Conservation (phyloP, 1,140 invertebrate species). For the Philotrypesis tridentata region DNA sequence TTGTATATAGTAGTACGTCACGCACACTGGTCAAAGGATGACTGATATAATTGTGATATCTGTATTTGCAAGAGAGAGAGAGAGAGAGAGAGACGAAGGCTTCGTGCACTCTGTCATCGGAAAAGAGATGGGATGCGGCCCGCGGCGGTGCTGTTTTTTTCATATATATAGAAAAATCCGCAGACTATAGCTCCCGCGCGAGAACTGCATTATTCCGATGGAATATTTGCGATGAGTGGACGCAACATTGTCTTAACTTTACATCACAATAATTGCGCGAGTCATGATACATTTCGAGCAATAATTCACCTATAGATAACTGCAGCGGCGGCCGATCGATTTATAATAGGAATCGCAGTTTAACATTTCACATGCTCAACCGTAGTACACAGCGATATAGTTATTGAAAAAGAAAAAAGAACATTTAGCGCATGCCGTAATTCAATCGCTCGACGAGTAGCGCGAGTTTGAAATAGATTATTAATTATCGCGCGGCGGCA, state of each 20-base stretch:
- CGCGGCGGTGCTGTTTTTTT: too few species aligned
- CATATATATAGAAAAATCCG: background rate
- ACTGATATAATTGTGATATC: constrained; percentile 26
- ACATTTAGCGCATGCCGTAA: too few species aligned
- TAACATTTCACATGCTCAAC: too few species aligned
- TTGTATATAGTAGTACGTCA: background rate
- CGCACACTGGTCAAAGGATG: constrained; percentile 37
- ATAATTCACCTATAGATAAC: background rate
- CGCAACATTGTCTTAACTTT: background rate
- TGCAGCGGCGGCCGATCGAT: too few species aligned
- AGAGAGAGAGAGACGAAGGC: constrained; percentile 14
- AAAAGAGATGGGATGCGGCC: too few species aligned
- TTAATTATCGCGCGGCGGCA: too few species aligned
- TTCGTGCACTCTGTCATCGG: constrained; percentile 2
- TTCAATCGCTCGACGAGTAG: too few species aligned
- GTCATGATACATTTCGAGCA: background rate
- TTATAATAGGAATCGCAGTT: too few species aligned
- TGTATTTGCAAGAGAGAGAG: constrained; percentile 25
- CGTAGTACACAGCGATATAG: too few species aligned
- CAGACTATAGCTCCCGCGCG: too few species aligned
- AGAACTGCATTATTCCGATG: background rate
- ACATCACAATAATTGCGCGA: background rate
- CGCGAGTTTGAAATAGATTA: too few species aligned
- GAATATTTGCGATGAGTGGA: background rate
- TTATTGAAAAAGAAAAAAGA: too few species aligned